phyloP scores from a whole-genome alignment of 2,797 vertebrate genomes.

The Smutsia temminckii region DNA sequence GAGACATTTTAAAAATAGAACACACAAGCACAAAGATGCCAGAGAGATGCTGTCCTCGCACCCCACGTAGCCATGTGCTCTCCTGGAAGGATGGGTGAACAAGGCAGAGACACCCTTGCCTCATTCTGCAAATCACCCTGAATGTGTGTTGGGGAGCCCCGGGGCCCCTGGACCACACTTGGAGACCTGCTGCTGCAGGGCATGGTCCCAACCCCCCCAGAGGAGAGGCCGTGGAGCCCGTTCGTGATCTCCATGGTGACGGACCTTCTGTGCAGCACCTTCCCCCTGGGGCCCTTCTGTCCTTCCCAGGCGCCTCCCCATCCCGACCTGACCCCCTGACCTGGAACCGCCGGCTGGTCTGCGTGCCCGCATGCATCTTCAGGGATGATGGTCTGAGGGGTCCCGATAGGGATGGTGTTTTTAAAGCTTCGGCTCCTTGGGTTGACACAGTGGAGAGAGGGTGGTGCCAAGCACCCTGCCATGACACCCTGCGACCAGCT shows the following conservation, averaged over 20 bases:
- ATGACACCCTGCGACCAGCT: background rate
- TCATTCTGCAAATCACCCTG: background rate
- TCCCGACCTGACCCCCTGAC: background rate
- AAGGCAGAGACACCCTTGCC: background rate
- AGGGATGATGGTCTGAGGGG: background rate
- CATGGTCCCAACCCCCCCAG: background rate
- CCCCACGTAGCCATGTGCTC: background rate
- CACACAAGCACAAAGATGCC: conserved; percentile 22
- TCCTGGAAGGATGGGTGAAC: background rate
- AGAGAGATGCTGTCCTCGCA: background rate
- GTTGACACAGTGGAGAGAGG: no score
- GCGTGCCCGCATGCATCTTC: background rate
- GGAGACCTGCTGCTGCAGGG: background rate
- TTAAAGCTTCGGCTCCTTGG: background rate
- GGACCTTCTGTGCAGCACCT: background rate
- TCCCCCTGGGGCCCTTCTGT: background rate
- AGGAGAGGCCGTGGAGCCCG: background rate
- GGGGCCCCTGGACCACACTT: background rate
- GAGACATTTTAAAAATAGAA: conserved; percentile 10
- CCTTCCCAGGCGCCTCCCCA: background rate
- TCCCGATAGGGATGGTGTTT: background rate
- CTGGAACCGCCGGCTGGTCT: background rate
- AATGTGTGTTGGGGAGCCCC: background rate
- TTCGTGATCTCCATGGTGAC: background rate
- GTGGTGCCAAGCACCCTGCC: background rate